Evolutionary conservation across 2,888 invertebrate genomes (phyloP).

Genomic region (Euzophera pinguis): DNA sequence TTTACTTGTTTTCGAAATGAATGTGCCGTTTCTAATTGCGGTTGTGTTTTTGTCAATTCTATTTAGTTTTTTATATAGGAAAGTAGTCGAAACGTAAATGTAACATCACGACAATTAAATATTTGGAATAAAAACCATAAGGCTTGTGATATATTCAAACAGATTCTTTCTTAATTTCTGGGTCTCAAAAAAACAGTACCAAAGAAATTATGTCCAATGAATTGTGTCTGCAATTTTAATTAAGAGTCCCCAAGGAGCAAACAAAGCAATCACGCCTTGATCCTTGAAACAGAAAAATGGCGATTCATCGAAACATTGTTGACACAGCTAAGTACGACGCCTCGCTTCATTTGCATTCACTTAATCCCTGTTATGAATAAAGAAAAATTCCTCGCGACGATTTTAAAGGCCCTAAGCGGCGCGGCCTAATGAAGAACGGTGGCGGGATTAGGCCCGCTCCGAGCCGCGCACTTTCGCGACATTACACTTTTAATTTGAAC

Average conservation of each 20-base stretch:
- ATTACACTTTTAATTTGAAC: conserved; percentile 87
- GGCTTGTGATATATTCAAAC: too few relatives aligned
- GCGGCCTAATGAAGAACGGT: conserved; percentile 71
- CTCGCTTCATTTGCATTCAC: conserved; percentile 77
- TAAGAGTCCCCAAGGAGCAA: background rate
- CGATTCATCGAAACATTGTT: conserved; percentile 58
- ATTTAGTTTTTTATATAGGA: too few relatives aligned
- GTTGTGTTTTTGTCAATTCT: background rate
- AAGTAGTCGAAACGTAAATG: too few relatives aligned
- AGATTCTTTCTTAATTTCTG: too few relatives aligned
- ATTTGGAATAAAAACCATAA: too few relatives aligned
- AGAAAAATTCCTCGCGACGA: conserved; percentile 74
- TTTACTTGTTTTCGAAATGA: background rate
- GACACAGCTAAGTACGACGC: conserved; percentile 78
- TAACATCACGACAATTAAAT: too few relatives aligned
- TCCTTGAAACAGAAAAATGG: conserved; percentile 24
- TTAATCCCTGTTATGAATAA: conserved; percentile 79
- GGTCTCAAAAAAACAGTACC: too few relatives aligned
- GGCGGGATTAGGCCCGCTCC: conserved; percentile 58
- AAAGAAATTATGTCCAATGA: too few relatives aligned
- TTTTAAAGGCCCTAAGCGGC: conserved; percentile 61
- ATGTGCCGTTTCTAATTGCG: background rate
- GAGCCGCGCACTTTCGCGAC: conserved; percentile 68
- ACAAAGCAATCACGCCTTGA: conserved; percentile 1
- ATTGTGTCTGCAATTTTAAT: background rate